phyloP scores from a whole-genome alignment of 2,888 invertebrate genomes.

The Campaea margaritaria region DNA sequence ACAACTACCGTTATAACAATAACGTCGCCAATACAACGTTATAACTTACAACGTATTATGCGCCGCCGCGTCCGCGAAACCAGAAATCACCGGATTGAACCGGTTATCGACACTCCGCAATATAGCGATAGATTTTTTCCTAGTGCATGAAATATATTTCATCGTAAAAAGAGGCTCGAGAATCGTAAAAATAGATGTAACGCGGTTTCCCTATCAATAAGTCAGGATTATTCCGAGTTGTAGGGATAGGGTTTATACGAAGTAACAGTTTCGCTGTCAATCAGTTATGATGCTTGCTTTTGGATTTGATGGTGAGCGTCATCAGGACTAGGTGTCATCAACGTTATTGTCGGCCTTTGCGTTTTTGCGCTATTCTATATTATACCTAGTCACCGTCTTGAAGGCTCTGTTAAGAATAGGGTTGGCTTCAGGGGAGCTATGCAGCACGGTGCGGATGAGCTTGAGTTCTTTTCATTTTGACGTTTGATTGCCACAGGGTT shows the following conservation, averaged over 20 bases:
- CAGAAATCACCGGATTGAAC: constrained; percentile 63
- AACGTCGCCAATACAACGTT: constrained; percentile 46
- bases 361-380: too few species aligned
- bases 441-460: too few species aligned
- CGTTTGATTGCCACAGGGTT: too few species aligned
- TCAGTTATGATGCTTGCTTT: constrained; percentile 32
- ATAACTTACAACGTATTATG: constrained; percentile 39
- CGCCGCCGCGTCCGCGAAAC: constrained; percentile 51
- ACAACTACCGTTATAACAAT: constrained; percentile 39
- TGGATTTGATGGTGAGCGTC: background rate
- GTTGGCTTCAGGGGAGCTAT: too few species aligned
- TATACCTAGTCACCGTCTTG: too few species aligned
- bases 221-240: constrained; percentile 69
- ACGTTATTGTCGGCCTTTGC: too few species aligned
- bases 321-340: too few species aligned
- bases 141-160: constrained; percentile 75
- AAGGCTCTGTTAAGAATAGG: too few species aligned
- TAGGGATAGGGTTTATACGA: constrained; percentile 38
- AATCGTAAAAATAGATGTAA: constrained; percentile 81
- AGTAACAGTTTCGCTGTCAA: constrained; percentile 41
- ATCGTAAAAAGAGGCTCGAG: constrained; percentile 76
- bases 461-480: too few species aligned
- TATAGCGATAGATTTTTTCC: constrained; percentile 73
- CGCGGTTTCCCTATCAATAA: constrained; percentile 76
- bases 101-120: constrained; percentile 71